Evolutionary conservation across 2,888 invertebrate genomes (phyloP), one percentile per base, ranked within the genome.

Genomic region (Campoletis raptor): DNA sequence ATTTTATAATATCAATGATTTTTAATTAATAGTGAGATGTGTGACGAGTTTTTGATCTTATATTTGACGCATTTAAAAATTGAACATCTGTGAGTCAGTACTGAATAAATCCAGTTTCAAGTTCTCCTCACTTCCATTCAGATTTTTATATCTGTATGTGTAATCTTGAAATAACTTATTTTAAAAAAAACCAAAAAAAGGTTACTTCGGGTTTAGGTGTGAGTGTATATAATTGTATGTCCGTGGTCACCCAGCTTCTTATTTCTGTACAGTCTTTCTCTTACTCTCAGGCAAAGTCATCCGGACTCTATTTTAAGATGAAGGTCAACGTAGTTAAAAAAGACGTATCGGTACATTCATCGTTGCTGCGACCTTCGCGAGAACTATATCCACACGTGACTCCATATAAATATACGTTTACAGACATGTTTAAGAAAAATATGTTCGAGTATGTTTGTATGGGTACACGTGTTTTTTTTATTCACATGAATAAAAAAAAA

Each of bases 231-330:
- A 54, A 18, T 54, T 78, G 52, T 67, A 36, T 57, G 57, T 67
- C 77, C 12, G 40, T 57, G 37, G 72, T 72, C 61, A 76, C 45
- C 48, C 66, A 66, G 77, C 48, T 24, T 45, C 79, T 54, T 30
- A n/a, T 37, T 66, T 42, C 12, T 37, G 52, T 37, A 48, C 30
- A 30, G 30, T 30, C 67, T 54, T 40, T 37, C 69, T 69, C 18
- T 61, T 7, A n/a, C 45, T 77, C 77, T 72, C 79, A 54, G 54
- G 83, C 78, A 80, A 88, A 88, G 86, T 88, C 85, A 89, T 88
- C 87, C 83, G 86, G 88, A 81, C 81, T 82, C 88, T 91, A 91
- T 90, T 90, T 90, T 90, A 81, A 89, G 88, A 76, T 83, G 89
- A 91, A 90, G 90, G 89, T 86, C 87, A 70, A 84, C 86, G 89